Percentiles rank a stretch among this genome's conserved stretches.
phyloP scores from a whole-genome alignment of 2,888 invertebrate species.

The Himalopsyche japonica region DNA sequence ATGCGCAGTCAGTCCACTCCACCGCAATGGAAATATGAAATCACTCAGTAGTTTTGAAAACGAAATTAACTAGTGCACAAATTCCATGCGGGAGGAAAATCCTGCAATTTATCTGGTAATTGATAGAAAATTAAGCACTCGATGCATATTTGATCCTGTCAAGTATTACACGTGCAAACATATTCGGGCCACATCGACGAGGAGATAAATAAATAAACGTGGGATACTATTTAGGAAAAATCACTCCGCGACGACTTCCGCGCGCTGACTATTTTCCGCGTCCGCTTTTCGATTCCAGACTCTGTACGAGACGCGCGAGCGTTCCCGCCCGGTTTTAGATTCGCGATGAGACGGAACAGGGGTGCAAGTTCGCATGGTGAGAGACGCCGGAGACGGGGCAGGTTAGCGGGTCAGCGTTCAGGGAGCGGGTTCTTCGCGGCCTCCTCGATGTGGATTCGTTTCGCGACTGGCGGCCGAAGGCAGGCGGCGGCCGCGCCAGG shows the following conservation, averaged over 20 bases:
- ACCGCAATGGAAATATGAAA: neutral
- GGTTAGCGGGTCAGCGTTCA: neutral
- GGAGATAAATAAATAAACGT: neutral
- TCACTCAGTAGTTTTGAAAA: neutral
- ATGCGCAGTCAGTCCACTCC: neutral
- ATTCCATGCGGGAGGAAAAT: neutral
- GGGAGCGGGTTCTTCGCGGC: neutral
- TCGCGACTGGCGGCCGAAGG: slow-evolving; percentile 33
- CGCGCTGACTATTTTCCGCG: neutral
- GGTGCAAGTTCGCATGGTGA: neutral
- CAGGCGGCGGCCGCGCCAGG: slow-evolving; percentile 11
- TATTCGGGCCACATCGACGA: slow-evolving; percentile 1
- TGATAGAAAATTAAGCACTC: neutral
- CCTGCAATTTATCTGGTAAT: neutral
- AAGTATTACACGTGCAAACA: neutral
- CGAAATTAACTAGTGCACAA: neutral
- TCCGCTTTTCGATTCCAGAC: neutral
- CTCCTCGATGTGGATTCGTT: slow-evolving; percentile 35
- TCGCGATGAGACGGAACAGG: neutral
- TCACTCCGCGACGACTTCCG: neutral
- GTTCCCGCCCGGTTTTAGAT: neutral
- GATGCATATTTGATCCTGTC: neutral
- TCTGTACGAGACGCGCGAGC: neutral
- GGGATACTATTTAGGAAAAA: neutral
- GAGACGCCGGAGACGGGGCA: neutral